Percentiles rank a stretch among this genome's conserved stretches.
These are phyloP conservation scores for Stenopsyche tienmushanensis DNA, from an alignment of 1,140 invertebrate species.

Conservation along the genomic window DNA sequence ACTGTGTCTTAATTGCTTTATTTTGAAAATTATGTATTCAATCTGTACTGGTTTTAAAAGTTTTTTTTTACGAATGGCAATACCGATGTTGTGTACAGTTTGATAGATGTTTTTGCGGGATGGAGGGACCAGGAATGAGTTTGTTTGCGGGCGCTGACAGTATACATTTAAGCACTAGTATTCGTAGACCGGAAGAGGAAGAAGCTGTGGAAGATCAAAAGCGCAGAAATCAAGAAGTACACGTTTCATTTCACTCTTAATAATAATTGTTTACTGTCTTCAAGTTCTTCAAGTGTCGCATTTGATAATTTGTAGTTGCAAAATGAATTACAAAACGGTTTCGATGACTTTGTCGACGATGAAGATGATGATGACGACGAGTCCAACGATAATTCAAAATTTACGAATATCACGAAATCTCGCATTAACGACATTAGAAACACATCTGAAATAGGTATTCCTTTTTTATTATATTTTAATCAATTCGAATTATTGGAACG, in stretches of 20 bases:
- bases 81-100: not conserved
- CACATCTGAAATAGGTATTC: not conserved
- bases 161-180: conserved; percentile 58
- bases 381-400: conserved; percentile 54
- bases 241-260: not conserved
- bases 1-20: too few species aligned
- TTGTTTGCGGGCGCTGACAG: conserved; percentile 59
- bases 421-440: not conserved
- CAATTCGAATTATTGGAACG: not conserved
- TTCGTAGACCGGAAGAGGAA: conserved; percentile 57
- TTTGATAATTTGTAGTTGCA: conserved; percentile 49
- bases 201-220: conserved; percentile 61
- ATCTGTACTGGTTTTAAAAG: too few species aligned
- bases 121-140: conserved; percentile 60
- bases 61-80: not conserved
- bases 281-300: not conserved
- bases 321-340: conserved; percentile 57
- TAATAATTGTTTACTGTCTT: not conserved
- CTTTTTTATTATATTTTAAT: not conserved
- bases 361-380: conserved; percentile 54
- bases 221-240: conserved; percentile 58
- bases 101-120: conserved; percentile 34
- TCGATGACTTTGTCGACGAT: conserved; percentile 58
- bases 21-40: too few species aligned
- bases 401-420: conserved; percentile 20